phyloP scores from a whole-genome alignment of 1,140 invertebrate genomes.

The Prorops nasuta region DNA sequence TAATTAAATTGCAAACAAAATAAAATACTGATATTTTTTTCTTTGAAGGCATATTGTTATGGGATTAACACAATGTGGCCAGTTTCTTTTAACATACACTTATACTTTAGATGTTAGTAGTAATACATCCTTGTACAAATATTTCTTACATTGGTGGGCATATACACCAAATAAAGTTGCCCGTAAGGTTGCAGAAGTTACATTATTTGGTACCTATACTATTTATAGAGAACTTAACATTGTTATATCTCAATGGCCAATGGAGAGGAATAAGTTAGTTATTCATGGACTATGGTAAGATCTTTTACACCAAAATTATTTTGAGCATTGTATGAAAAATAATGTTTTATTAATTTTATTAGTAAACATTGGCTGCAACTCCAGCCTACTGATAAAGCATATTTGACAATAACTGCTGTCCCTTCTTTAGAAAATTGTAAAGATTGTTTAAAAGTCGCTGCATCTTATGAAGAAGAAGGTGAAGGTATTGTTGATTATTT shows the following conservation, averaged over 20 bases:
- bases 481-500: constrained; percentile 22
- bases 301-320: constrained; percentile 3
- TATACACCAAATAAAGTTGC: constrained; percentile 64
- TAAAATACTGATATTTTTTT: constrained; percentile 22
- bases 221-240: constrained; percentile 64
- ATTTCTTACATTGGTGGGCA: constrained; percentile 71
- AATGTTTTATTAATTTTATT: constrained; percentile 7
- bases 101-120: constrained; percentile 60
- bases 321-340: background rate
- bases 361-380: constrained; percentile 42
- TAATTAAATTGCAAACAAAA: background rate
- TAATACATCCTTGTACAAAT: constrained; percentile 56
- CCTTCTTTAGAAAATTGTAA: constrained; percentile 64
- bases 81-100: constrained; percentile 87
- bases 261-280: constrained; percentile 63
- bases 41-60: constrained; percentile 78
- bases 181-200: constrained; percentile 67
- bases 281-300: constrained; percentile 68
- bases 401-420: constrained; percentile 59
- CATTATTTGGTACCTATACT: constrained; percentile 67
- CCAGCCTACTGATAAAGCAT: constrained; percentile 57
- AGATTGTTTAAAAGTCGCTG: constrained; percentile 61
- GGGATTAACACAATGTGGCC: constrained; percentile 89
- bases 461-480: constrained; percentile 64
- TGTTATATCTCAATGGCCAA: constrained; percentile 71